phyloP scores from a whole-genome alignment of 2,888 invertebrate genomes.

The Sarcophaga carnaria region DNA sequence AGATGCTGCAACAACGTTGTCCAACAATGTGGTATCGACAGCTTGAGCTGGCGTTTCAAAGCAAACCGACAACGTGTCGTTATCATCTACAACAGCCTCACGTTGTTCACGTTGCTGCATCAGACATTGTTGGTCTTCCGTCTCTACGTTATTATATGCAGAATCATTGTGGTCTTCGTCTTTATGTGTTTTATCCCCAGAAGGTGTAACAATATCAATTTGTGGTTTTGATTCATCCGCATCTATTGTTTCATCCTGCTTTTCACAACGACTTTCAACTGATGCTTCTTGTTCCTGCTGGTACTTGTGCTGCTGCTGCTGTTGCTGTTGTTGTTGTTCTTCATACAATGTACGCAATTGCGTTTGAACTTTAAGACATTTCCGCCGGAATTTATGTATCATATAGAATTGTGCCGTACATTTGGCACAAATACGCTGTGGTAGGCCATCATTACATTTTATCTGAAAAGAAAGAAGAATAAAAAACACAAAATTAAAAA shows the following conservation, averaged over 20 bases:
- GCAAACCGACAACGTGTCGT: conserved; percentile 52
- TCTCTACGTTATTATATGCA: conserved; percentile 21
- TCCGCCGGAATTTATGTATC: conserved; percentile 78
- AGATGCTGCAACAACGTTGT: conserved; percentile 41
- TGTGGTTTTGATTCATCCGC: conserved; percentile 36
- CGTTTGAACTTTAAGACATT: conserved; percentile 77
- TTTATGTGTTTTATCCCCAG: conserved; percentile 41
- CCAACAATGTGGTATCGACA: conserved; percentile 37
- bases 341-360: conserved; percentile 73
- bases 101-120: conserved; percentile 29
- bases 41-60: conserved; percentile 44
- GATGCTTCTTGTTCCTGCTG: conserved; percentile 33
- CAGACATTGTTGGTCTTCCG: background rate
- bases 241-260: conserved; percentile 48
- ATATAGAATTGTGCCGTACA: conserved; percentile 78
- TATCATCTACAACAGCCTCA: conserved; percentile 49
- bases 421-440: conserved; percentile 78
- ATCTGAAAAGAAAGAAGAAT: conserved; percentile 71
- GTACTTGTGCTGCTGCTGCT: conserved; percentile 37
- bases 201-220: background rate
- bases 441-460: conserved; percentile 76
- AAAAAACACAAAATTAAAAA: background rate
- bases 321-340: conserved; percentile 57
- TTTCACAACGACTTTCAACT: conserved; percentile 24
- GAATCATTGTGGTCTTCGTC: conserved; percentile 62